Evolutionary conservation across 2,797 vertebrate genomes (phyloP), one percentile per base, ranked within the genome.

Genomic region (Mallotus villosus): DNA sequence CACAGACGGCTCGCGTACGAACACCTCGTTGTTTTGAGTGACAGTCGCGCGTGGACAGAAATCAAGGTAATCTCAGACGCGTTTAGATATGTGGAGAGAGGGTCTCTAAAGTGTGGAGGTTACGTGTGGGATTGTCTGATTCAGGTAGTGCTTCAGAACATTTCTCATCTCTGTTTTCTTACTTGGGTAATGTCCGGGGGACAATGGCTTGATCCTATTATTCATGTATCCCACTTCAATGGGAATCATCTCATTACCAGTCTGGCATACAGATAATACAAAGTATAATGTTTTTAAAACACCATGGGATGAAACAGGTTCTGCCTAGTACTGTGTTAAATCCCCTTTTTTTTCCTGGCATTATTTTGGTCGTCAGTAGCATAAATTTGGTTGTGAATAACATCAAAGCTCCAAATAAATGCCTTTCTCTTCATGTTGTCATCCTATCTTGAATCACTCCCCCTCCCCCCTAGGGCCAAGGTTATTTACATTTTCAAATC

Each of bases 401-500:
- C 90, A 92, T 91, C 89, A 91, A 89, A 90, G 89, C 85, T 64
- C 87, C 86, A 89, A 89, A 87, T 88, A 89, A 91, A 90, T 85
- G 85, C 84, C 82, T 87, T 85, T 89, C 89, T 89, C 88, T 90
- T 93, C 90, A 90, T 92, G 91, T 93, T 94, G 93, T 93, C 91
- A 92, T 89, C 90, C 87, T 92, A 90, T 93, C 92, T 94, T 92
- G 91, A 93, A 93, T 93, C 91, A 92, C 89, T 87, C 87, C 89
- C 89, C 90, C 87, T 89, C 90, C 88, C 55, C 88, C 87, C 86
- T 82, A 87, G 89, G 90, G 90, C 89, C 87, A 89, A 83, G 89
- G 88, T 93, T 93, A 94, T 94, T 94, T 94, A 93, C 92, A 93
- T 93, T 93, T 92, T 93, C 91, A 93, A 94, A 94, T 94, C 93